These are phyloP conservation scores for Coleophora flavipennella DNA, from an alignment of 2,888 invertebrate species.

Conservation along the genomic window DNA sequence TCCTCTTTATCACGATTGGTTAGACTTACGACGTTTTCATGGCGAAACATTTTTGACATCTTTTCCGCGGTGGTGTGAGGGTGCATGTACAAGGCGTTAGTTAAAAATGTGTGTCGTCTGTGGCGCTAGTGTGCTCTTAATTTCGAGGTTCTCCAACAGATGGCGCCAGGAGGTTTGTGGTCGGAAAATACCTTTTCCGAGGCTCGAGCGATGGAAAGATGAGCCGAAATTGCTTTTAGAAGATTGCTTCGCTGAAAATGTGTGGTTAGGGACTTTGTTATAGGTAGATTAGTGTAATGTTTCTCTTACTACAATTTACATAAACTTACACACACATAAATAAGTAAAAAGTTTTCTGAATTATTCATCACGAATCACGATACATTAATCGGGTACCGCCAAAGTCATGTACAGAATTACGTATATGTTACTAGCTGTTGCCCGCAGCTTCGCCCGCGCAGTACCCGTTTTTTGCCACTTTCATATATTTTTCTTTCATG, in stretches of 20 bases:
- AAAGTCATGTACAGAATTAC: too few species aligned
- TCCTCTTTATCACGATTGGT: too few species aligned
- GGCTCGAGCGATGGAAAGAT: slow-evolving; percentile 26
- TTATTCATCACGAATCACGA: too few species aligned
- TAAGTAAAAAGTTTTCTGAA: too few species aligned
- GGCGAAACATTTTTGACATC: slow-evolving; percentile 41
- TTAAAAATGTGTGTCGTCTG: slow-evolving; percentile 38
- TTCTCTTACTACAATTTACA: too few species aligned
- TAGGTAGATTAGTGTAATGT: too few species aligned
- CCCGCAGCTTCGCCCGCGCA: too few species aligned
- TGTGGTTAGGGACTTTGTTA: background rate
- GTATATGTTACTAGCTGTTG: too few species aligned
- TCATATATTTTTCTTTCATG: too few species aligned
- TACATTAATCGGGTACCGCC: too few species aligned
- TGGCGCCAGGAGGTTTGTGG: slow-evolving; percentile 46
- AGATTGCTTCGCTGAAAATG: slow-evolving; percentile 23
- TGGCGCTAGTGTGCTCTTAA: slow-evolving; percentile 55
- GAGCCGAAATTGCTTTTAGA: slow-evolving; percentile 40
- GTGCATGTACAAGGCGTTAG: slow-evolving; percentile 31
- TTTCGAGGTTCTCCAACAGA: slow-evolving; percentile 35
- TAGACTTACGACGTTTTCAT: background rate
- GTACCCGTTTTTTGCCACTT: too few species aligned
- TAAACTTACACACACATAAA: too few species aligned
- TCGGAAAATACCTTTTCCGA: slow-evolving; percentile 19
- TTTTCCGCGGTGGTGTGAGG: slow-evolving; percentile 41